Conservation (phyloP, 2,888 invertebrate species). For the Pinctada fucata region DNA sequence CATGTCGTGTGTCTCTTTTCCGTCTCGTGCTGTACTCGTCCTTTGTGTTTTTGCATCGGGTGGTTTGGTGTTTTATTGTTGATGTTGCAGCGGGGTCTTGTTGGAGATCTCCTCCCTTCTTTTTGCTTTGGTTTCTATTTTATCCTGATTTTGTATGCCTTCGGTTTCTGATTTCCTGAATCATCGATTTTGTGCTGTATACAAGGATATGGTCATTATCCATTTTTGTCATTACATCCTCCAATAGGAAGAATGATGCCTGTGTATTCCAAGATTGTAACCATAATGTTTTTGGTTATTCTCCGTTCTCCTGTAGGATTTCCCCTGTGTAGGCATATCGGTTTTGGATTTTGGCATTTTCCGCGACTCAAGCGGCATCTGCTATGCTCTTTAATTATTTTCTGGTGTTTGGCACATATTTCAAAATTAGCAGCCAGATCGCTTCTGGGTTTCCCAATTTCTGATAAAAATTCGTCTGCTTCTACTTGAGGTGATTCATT, state of each 20-base stretch:
- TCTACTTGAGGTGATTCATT: neutral
- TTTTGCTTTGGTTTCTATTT: too few species aligned
- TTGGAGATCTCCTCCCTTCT: too few species aligned
- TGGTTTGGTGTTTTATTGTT: too few species aligned
- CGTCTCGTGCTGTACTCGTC: too few species aligned
- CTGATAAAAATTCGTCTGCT: neutral
- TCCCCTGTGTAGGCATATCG: constrained; percentile 4
- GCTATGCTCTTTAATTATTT: neutral
- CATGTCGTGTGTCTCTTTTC: too few species aligned
- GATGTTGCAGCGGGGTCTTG: too few species aligned
- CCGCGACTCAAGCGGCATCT: neutral
- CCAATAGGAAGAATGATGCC: neutral
- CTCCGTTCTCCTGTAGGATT: constrained; percentile 3
- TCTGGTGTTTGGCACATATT: neutral
- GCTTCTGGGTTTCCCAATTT: neutral
- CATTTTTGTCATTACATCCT: too few species aligned
- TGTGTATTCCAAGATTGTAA: neutral
- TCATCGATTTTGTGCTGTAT: too few species aligned
- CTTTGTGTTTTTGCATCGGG: too few species aligned
- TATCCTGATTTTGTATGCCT: too few species aligned
- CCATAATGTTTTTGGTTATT: constrained; percentile 1
- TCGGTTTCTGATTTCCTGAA: too few species aligned
- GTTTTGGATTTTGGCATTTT: neutral
- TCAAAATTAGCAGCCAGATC: neutral
- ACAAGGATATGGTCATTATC: too few species aligned